Percentiles rank a stretch among this genome's conserved stretches.
These are phyloP conservation scores for Sepiola atlantica DNA, from an alignment of 2,888 invertebrate genomes.

Conservation along the genomic window DNA sequence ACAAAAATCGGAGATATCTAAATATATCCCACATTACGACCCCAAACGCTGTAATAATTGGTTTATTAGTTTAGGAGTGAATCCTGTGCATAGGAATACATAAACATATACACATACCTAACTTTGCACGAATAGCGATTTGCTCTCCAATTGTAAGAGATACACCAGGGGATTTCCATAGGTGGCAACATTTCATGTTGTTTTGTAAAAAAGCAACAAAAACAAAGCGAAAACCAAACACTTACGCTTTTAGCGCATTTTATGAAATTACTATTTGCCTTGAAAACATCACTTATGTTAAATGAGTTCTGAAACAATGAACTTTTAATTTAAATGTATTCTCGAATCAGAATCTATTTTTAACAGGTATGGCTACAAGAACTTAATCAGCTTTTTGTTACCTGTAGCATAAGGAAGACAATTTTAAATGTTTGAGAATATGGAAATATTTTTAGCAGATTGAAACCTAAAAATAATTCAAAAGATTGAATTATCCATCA, in stretches of 20 bases:
- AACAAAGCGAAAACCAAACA: too few species aligned
- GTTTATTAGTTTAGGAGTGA: too few species aligned
- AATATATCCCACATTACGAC: too few species aligned
- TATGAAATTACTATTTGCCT: background rate
- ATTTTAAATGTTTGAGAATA: slow-evolving; percentile 20
- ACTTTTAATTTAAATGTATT: background rate
- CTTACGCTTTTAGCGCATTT: background rate
- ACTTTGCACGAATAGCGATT: too few species aligned
- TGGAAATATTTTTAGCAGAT: background rate
- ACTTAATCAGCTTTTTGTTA: background rate
- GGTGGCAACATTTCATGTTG: background rate
- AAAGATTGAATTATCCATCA: background rate
- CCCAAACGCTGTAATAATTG: too few species aligned
- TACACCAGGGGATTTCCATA: background rate
- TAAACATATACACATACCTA: too few species aligned
- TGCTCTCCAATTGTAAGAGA: background rate
- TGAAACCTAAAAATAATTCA: background rate
- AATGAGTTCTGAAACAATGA: background rate
- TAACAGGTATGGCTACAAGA: background rate
- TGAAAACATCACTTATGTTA: background rate
- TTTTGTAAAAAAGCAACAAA: too few species aligned
- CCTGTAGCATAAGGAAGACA: background rate
- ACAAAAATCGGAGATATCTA: too few species aligned
- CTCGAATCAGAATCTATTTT: background rate
- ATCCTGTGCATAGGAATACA: too few species aligned